Percentiles rank a stretch among this genome's conserved stretches.
Evolutionary conservation across 2,888 invertebrate species (phyloP).

Genomic region (Saturnia japonica): DNA sequence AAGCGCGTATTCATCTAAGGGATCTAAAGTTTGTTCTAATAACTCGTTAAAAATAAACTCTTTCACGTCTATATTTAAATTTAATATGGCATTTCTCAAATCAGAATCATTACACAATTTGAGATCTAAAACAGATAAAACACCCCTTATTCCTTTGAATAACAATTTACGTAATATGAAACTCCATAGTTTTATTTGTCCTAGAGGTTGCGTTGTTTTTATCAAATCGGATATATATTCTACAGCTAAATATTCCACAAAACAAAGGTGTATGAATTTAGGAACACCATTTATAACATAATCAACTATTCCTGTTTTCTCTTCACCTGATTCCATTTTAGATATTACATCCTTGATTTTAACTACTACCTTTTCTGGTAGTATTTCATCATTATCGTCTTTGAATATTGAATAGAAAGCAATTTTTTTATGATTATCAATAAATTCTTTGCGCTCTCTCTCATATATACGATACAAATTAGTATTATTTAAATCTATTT

Average conservation of each 20-base stretch:
- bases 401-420: constrained; percentile 26
- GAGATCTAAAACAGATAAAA: constrained; percentile 10
- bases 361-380: background rate
- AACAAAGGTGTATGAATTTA: constrained; percentile 26
- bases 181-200: background rate
- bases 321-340: constrained; percentile 23
- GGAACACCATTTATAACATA: constrained; percentile 23
- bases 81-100: constrained; percentile 4
- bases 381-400: background rate
- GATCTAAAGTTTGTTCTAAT: background rate
- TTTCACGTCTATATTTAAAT: constrained; percentile 4
- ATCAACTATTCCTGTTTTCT: constrained; percentile 27
- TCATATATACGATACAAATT: constrained; percentile 23
- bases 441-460: constrained; percentile 25
- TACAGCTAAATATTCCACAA: constrained; percentile 29
- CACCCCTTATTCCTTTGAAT: background rate
- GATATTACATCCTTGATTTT: background rate
- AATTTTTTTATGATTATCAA: constrained; percentile 27
- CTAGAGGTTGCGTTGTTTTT: constrained; percentile 8
- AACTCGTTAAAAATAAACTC: constrained; percentile 9
- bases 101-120: constrained; percentile 16
- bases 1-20: background rate
- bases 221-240: constrained; percentile 28
- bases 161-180: background rate
- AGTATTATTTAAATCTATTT: constrained; percentile 25